phyloP scores from a whole-genome alignment of 2,888 invertebrate species.

The Thereva unica region DNA sequence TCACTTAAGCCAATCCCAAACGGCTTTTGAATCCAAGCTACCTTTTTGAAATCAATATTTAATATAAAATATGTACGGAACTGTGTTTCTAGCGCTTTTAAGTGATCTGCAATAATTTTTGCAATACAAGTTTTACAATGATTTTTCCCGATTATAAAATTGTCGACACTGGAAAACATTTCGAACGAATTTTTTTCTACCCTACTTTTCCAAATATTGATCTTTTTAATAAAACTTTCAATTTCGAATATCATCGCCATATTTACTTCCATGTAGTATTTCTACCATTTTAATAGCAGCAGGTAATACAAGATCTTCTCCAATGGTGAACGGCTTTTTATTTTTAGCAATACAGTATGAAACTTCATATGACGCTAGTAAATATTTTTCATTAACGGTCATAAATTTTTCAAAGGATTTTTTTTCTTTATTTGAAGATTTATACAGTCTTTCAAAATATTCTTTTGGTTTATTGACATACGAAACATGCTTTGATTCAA shows the following conservation, averaged over 20 bases:
- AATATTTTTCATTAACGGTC: slow-evolving; percentile 21
- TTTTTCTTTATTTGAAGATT: slow-evolving; percentile 21
- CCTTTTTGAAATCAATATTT: too few species aligned
- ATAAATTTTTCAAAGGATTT: background rate
- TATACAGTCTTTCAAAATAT: slow-evolving; percentile 21
- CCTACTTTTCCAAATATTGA: too few species aligned
- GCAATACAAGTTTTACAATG: too few species aligned
- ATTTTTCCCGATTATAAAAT: too few species aligned
- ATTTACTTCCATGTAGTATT: slow-evolving; percentile 19
- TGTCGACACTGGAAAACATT: too few species aligned
- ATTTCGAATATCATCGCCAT: slow-evolving; percentile 9
- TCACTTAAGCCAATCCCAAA: too few species aligned
- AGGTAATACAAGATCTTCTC: slow-evolving; percentile 25
- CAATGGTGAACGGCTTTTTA: slow-evolving; percentile 25
- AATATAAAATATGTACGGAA: too few species aligned
- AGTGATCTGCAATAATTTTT: too few species aligned
- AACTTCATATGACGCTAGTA: slow-evolving; percentile 30
- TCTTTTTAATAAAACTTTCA: too few species aligned
- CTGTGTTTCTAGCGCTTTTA: too few species aligned
- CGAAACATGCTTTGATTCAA: slow-evolving; percentile 18
- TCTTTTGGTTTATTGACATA: slow-evolving; percentile 20
- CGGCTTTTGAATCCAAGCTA: too few species aligned
- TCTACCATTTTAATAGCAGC: slow-evolving; percentile 15
- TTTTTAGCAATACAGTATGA: slow-evolving; percentile 25
- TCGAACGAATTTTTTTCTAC: too few species aligned